Percentiles rank a stretch among this genome's conserved stretches.
Evolutionary conservation across 1,140 invertebrate species (phyloP).

Genomic region (Psix sp.): DNA sequence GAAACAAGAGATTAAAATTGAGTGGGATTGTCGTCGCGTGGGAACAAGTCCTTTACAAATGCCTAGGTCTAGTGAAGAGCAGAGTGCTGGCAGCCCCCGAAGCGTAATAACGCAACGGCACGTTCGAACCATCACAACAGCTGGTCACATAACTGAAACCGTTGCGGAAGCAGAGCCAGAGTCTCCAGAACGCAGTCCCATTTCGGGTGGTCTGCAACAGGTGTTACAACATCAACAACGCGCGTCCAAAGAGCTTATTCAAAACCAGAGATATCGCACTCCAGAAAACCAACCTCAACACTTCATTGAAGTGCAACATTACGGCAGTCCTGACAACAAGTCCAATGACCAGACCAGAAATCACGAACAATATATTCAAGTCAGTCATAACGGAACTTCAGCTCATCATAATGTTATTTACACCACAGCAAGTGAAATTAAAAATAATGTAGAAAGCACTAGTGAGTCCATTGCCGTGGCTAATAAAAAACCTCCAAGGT

Average conservation of each 20-base stretch:
- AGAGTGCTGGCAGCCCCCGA: slow-evolving; percentile 58
- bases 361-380: slow-evolving; percentile 49
- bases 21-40: slow-evolving; percentile 68
- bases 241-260: slow-evolving; percentile 47
- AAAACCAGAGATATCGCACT: slow-evolving; percentile 54
- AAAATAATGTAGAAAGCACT: slow-evolving; percentile 61
- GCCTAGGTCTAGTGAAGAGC: slow-evolving; percentile 53
- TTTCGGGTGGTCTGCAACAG: slow-evolving; percentile 59
- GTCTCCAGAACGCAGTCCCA: slow-evolving; percentile 65
- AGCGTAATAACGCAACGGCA: slow-evolving; percentile 79
- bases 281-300: slow-evolving; percentile 58
- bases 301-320: slow-evolving; percentile 64
- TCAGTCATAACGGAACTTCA: slow-evolving; percentile 25
- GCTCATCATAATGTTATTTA: slow-evolving; percentile 67
- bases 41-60: slow-evolving; percentile 63
- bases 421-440: slow-evolving; percentile 61
- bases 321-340: slow-evolving; percentile 62
- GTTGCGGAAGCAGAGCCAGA: slow-evolving; percentile 68
- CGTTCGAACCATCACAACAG: slow-evolving; percentile 80
- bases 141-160: slow-evolving; percentile 79
- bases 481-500: slow-evolving; percentile 70
- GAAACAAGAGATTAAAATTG: slow-evolving; percentile 73
- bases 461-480: slow-evolving; percentile 60
- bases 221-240: slow-evolving; percentile 62
- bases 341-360: slow-evolving; percentile 32